Base-by-base conservation (phyloP, 1,140 invertebrate genomes). In the Zophobas atratus region DNA sequence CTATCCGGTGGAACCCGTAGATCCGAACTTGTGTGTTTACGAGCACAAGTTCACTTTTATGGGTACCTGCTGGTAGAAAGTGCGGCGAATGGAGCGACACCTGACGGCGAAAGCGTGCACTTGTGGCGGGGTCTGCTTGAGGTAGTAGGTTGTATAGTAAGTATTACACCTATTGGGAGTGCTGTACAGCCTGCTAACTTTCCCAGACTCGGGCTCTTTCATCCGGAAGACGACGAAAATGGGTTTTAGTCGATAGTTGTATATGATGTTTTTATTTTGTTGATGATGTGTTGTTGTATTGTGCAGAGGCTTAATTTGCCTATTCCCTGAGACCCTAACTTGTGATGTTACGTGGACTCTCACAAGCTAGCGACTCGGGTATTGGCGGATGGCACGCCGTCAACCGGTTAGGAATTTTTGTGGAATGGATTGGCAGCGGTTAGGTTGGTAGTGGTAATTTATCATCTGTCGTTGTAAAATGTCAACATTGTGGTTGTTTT, bases 101-200 rank as follows among this genome's bases (percentile, higher is more conserved):
- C 41, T 20, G 8, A 20, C 49, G 51, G 32, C 33, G 63, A 70
- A 5, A 55, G 6, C 32, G 39, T 35, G 55, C 46, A 20, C 46
- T 57, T 6, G 49, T 75, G 79, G 73, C 75, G 51, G 75, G 79
- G 83, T 79, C 88, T 87, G 87, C 88, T 87, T 92, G 92, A 92
- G 92, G 92, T 92, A 92, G 92, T 92, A 92, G 91, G 91, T 92
- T 92, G 92, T 92, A 92, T 92, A 92, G 92, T 92, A 92, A 89
- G 90, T 88, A 92, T 89, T 91, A 92, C 90, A 92, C 84, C 87
- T 87, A 84, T 87, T 86, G 86, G 90, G 88, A 89, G 90, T 90
- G 92, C 92, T 92, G 91, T 92, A 91, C 91, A 92, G 90, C 91
- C 90, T 92, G 91, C 92, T 92, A 92, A 92, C 92, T 92, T 92